Evolutionary conservation across 2,888 invertebrate species (phyloP).

Genomic region (Lithosia quadra): DNA sequence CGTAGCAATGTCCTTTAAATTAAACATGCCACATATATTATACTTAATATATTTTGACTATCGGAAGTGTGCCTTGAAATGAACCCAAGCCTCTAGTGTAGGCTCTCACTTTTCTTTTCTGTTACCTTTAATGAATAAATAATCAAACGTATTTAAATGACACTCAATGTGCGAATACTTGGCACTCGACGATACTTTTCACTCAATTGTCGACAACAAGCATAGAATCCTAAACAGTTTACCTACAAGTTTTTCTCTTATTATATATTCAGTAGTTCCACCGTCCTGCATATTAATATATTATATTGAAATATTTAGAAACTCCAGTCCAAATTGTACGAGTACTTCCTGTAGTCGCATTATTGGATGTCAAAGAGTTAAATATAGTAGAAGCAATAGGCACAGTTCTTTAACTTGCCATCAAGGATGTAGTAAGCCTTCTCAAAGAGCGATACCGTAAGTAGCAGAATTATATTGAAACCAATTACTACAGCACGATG

Average conservation of each 20-base stretch:
- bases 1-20: too few relatives aligned
- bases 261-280: constrained; percentile 44
- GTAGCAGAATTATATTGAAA: too few relatives aligned
- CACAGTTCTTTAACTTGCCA: too few relatives aligned
- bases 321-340: constrained; percentile 24
- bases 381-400: not conserved
- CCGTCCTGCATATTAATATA: constrained; percentile 35
- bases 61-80: not conserved
- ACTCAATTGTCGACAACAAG: constrained; percentile 35
- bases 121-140: constrained; percentile 14
- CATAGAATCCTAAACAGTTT: constrained; percentile 36
- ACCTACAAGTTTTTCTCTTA: constrained; percentile 45
- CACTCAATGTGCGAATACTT: constrained; percentile 43
- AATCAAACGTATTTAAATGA: constrained; percentile 36
- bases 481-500: too few relatives aligned
- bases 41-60: too few relatives aligned
- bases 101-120: constrained; percentile 6
- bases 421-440: too few relatives aligned
- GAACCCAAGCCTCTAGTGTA: not conserved
- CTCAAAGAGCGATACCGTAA: too few relatives aligned
- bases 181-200: constrained; percentile 48
- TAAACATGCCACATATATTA: too few relatives aligned
- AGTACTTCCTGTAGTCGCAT: constrained; percentile 26
- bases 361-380: not conserved
- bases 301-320: constrained; percentile 29